Evolutionary conservation across 1,140 invertebrate species (phyloP), one percentile per base, ranked within the genome.

Genomic region (Dendrolimus kikuchii): DNA sequence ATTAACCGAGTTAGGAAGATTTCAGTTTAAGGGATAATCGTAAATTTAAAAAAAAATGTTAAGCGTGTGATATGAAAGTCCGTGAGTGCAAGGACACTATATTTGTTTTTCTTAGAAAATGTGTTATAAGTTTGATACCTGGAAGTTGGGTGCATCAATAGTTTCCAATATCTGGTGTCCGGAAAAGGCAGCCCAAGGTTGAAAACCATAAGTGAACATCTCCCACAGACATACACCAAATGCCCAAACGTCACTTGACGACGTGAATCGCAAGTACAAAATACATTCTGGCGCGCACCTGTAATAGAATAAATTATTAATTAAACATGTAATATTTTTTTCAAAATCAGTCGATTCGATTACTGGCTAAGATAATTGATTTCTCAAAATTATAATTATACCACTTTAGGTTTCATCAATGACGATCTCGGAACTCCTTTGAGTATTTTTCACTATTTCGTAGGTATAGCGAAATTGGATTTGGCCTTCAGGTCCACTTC

Each of bases 191-290:
- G 95, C 95, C 98, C 98, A 99, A 0, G 98, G 98, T 81, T 99
- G 97, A 74, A 98, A 97, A 6, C 98, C 98, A 74, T 98, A 99
- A 7, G 96, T 96, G 76, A 99, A 99, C 95, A 99, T 98, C 86
- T 99, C 98, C 98, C 98, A 99, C 0, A 99, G 82, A n/a, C 97
- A 98, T 0, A 99, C 97, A 6, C 95, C 98, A 86, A 95, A 99
- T 0, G 97, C 96, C 98, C 98, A 99, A 0, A 99, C 96, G 82
- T 99, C 98, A 64, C 95, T 98, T 1, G 97, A 92, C 7, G 96
- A 96, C 5, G 98, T 99, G 73, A 99, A 99, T 56, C 95, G 92
- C 47, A 99, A 88, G 80, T 96, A 99, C 62, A 97, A 96, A 59
- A 99, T 99, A 79, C 96, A 98, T 88, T 99, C 98, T 1, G 98